These are phyloP conservation scores for Arremon brunneinucha DNA, from an alignment of 2,797 vertebrate species.

Conservation along the genomic window DNA sequence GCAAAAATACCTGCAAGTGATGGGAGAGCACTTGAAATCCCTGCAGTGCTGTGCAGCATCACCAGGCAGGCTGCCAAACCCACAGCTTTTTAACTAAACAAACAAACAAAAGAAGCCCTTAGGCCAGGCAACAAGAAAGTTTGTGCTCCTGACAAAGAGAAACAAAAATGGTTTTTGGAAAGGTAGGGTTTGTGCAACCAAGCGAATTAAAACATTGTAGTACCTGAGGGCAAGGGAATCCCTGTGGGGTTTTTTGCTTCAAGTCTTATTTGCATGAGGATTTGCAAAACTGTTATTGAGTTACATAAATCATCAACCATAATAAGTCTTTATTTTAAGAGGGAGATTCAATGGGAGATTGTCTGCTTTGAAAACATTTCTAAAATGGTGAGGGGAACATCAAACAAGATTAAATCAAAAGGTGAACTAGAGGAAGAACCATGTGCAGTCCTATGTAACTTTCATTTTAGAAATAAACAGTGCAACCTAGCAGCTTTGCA, in stretches of 20 bases:
- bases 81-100: constrained; percentile 52
- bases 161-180: constrained; percentile 15
- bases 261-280: constrained; percentile 46
- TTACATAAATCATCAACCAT: constrained; percentile 14
- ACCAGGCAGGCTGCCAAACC: constrained; percentile 50
- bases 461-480: background rate
- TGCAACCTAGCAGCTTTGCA: background rate
- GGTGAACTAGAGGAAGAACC: constrained; percentile 5
- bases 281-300: constrained; percentile 37
- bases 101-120: constrained; percentile 43
- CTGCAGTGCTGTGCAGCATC: background rate
- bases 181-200: constrained; percentile 42
- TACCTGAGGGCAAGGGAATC: constrained; percentile 13
- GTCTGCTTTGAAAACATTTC: constrained; percentile 34
- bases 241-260: constrained; percentile 18
- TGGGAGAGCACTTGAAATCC: background rate
- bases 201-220: background rate
- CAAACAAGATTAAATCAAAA: constrained; percentile 46
- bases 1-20: background rate
- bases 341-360: constrained; percentile 7
- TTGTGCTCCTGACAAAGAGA: constrained; percentile 28
- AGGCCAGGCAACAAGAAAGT: constrained; percentile 44
- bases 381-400: background rate
- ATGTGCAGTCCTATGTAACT: background rate
- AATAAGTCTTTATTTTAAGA: constrained; percentile 27